phyloP scores from a whole-genome alignment of 2,888 invertebrate genomes.

The Acleris holmiana region DNA sequence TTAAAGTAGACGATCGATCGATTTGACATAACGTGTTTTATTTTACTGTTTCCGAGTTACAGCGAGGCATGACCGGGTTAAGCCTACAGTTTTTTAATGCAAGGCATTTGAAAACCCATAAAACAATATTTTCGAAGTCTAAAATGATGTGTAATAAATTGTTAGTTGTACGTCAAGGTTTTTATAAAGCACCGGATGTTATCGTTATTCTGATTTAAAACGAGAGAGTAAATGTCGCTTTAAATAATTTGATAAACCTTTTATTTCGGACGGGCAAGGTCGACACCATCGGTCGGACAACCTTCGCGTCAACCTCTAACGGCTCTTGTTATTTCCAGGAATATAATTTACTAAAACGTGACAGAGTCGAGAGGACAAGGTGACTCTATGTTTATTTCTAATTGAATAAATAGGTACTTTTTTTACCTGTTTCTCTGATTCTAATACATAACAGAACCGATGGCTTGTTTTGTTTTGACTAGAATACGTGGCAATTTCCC shows the following conservation, averaged over 20 bases:
- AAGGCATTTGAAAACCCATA: not conserved
- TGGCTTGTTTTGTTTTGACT: too few relatives aligned
- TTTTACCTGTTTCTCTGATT: too few relatives aligned
- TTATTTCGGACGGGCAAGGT: slow-evolving; percentile 46
- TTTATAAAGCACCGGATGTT: slow-evolving; percentile 54
- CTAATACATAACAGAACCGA: too few relatives aligned
- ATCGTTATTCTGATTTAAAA: slow-evolving; percentile 39
- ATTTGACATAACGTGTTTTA: too few relatives aligned
- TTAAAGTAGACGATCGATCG: too few relatives aligned
- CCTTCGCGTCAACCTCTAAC: slow-evolving; percentile 42
- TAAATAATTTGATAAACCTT: slow-evolving; percentile 41
- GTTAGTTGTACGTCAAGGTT: slow-evolving; percentile 36
- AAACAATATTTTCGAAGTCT: slow-evolving; percentile 8
- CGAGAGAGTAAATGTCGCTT: slow-evolving; percentile 44
- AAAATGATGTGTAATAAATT: slow-evolving; percentile 27
- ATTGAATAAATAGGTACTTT: too few relatives aligned
- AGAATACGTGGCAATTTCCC: too few relatives aligned
- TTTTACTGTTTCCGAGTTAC: too few relatives aligned
- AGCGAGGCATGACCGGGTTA: too few relatives aligned
- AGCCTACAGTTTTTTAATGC: too few relatives aligned
- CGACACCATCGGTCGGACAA: slow-evolving; percentile 46
- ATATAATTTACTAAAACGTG: not conserved
- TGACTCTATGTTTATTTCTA: too few relatives aligned
- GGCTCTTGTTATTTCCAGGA: slow-evolving; percentile 3
- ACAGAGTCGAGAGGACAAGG: not conserved